Evolutionary conservation across 1,140 invertebrate genomes (phyloP).

Genomic region (Heterodera schachtii): DNA sequence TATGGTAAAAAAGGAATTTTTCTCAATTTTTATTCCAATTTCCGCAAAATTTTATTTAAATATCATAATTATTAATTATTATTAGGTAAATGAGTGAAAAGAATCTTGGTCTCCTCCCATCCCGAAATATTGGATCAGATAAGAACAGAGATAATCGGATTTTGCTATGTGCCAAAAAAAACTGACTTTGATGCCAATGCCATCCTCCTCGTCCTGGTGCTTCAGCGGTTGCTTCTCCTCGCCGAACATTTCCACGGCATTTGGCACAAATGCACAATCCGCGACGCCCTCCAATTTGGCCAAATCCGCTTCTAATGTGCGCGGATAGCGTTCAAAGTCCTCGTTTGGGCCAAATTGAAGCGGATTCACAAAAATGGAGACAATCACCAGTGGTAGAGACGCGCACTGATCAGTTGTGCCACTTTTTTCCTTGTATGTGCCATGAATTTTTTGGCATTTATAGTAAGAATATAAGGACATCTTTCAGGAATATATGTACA

Average conservation of each 20-base stretch:
- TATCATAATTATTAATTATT: too few species aligned
- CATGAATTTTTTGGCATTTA: too few species aligned
- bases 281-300: constrained; percentile 23
- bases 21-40: neutral
- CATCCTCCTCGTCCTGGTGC: neutral
- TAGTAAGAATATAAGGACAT: too few species aligned
- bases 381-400: constrained; percentile 7
- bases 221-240: too few species aligned
- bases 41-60: too few species aligned
- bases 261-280: constrained; percentile 44
- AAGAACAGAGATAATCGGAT: too few species aligned
- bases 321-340: constrained; percentile 36
- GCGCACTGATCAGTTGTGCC: neutral
- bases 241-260: constrained; percentile 18
- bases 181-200: neutral
- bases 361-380: constrained; percentile 46
- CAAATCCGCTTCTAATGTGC: constrained; percentile 35
- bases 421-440: neutral
- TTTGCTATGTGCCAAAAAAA: too few species aligned
- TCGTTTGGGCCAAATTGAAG: constrained; percentile 38
- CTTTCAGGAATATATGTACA: too few species aligned
- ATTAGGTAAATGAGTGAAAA: too few species aligned
- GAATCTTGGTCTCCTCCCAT: too few species aligned
- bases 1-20: too few species aligned
- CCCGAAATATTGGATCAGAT: too few species aligned